Conservation (phyloP, 2,888 invertebrate species). For the Folsomia manolachei region DNA sequence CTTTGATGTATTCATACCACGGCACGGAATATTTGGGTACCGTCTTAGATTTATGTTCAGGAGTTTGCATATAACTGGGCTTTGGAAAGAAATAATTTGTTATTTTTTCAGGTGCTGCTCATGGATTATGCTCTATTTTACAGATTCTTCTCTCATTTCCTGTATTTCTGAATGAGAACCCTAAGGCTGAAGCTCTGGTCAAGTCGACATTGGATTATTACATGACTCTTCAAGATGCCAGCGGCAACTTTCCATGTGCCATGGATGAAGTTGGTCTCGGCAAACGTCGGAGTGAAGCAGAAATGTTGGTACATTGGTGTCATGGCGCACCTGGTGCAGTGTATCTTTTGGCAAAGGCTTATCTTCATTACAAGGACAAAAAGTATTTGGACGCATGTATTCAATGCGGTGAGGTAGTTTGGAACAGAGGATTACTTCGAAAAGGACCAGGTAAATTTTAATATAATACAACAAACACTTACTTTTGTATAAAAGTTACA, state of each 20-base stretch:
- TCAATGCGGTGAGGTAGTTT: conserved; percentile 71
- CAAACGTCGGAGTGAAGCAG: conserved; percentile 32
- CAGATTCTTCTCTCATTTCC: conserved; percentile 64
- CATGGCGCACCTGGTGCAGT: conserved; percentile 60
- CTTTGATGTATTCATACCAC: conserved; percentile 77
- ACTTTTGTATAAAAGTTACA: not conserved
- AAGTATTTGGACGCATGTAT: conserved; percentile 69
- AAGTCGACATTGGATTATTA: conserved; percentile 67
- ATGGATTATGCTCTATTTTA: conserved; percentile 66
- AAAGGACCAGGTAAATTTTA: conserved; percentile 73
- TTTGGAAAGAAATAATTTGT: conserved; percentile 1
- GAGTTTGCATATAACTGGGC: not conserved
- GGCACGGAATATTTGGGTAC: conserved; percentile 70
- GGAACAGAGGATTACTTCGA: conserved; percentile 75
- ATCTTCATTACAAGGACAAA: conserved; percentile 68
- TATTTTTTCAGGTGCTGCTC: conserved; percentile 57
- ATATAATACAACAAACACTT: no score
- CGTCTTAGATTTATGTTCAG: conserved; percentile 46
- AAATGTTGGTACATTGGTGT: conserved; percentile 34
- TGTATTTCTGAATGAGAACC: conserved; percentile 61
- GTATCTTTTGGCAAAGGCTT: conserved; percentile 78
- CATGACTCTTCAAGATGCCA: conserved; percentile 64
- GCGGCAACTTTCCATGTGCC: conserved; percentile 74
- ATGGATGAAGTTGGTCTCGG: conserved; percentile 66
- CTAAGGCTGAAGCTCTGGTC: conserved; percentile 61